Evolutionary conservation across 1,140 invertebrate species (phyloP).

Genomic region (Formica selysi): DNA sequence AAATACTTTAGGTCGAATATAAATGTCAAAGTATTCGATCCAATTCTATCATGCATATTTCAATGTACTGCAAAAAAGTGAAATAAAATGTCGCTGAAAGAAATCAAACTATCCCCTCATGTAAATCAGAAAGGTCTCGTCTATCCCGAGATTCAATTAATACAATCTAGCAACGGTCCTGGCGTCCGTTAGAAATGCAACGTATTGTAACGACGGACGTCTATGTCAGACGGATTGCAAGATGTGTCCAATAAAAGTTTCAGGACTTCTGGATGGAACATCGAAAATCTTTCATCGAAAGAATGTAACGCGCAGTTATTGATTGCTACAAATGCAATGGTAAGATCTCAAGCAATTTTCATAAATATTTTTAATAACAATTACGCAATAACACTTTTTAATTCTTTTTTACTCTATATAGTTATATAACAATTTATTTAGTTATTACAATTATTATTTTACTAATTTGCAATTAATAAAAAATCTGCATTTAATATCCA

Average conservation of each 20-base stretch:
- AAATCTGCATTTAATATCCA: neutral
- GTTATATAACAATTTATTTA: neutral
- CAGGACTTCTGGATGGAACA: constrained; percentile 17
- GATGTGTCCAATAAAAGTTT: constrained; percentile 54
- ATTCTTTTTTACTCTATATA: neutral
- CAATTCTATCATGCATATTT: neutral
- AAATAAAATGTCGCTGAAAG: constrained; percentile 3
- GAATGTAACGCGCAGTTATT: constrained; percentile 24
- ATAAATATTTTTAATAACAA: constrained; percentile 54
- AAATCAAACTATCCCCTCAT: constrained; percentile 8
- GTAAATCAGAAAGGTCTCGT: constrained; percentile 31
- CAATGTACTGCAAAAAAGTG: neutral
- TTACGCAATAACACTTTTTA: neutral
- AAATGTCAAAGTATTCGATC: constrained; percentile 5
- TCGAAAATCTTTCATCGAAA: constrained; percentile 34
- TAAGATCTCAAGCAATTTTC: constrained; percentile 13
- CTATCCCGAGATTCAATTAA: constrained; percentile 43
- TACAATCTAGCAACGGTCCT: constrained; percentile 17
- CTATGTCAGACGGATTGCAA: constrained; percentile 27
- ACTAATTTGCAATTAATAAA: neutral
- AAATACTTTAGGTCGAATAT: neutral
- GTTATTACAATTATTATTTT: neutral
- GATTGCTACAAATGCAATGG: neutral
- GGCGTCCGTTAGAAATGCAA: neutral
- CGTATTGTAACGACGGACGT: constrained; percentile 31